Base-by-base conservation (phyloP, 2,888 invertebrate genomes). In the Ephialtes manifestator region DNA sequence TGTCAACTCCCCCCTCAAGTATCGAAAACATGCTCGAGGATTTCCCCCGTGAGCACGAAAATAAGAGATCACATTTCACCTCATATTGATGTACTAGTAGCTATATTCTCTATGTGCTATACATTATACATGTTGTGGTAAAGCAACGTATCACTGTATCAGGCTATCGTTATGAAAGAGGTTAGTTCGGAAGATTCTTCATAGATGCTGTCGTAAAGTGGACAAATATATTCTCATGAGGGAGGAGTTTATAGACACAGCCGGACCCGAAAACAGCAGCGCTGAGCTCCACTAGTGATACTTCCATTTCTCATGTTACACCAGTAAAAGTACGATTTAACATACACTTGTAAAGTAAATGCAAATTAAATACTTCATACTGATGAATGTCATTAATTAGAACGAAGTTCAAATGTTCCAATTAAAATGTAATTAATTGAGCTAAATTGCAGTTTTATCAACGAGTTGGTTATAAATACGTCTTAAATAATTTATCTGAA, bases 201-300 rank as follows among this genome's bases (percentile, higher is more conserved):
- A 46, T 53, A 65, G 65, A 72, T 55, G 72, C 18, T 48, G 58
- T 39, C 46, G 71, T 67, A 65, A 46, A 82, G 77, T 77, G 55
- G 72, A 67, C 46, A 72, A 77, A 77, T 77, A 72, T 83, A 77
- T 65, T 63, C 58, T 72, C 51, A 75, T 10, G 31, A 51, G 35
- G 63, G 20, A 51, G 20, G 20, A 10, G 28, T 60, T 39, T 67
- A 67, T 39, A 39, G n/a, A 31, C 48, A 48, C 31, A 58, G n/a
- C 39, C 72, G 58, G 58, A 58, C 46, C n/a, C 28, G 63, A 65
- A n/a, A 65, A 20, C 35, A 15, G 15, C 63, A 18, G 8, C 18
- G 35, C 3, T 43, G 8, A 65, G 63, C n/a, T 65, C 18, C 2
- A 18, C 63, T 35, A 63, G 31, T 60, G 60, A 15, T 31, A 60